Base-by-base conservation (phyloP, 2,113 vertebrate genomes). In the Hylia prasina region DNA sequence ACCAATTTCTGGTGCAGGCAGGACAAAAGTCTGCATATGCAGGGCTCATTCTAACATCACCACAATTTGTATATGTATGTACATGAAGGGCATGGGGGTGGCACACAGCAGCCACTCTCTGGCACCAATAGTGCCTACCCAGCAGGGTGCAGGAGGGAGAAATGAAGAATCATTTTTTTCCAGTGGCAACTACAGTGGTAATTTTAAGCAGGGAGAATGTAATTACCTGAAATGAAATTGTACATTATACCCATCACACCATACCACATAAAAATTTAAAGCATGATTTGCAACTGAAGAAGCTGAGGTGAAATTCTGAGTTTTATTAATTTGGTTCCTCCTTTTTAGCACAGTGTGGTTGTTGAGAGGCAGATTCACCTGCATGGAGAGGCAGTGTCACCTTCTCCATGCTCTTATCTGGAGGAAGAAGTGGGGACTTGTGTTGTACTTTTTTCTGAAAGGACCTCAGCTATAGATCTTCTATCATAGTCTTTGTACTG, bases 121-220 rank as follows among this genome's bases (percentile, higher is more conserved):
- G 53, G 92, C 51, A 82, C 70, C 66, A 70, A 15, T 13, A 61
- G 42, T 77, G 44, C 18, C 69, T 70, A 71, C 56, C 53, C 82
- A 87, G 86, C 1, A 1, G 68, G 71, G 23, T 42, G n/a, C 90
- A 90, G 31, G 53, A 90, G 57, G 24, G 53, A 82, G 85, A 91
- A 91, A 90, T 27, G 63, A 82, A 85, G 84, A 63, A 91, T 88
- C 27, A 1, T 85, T 87, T 92, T 92, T n/a, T 93, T 70, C 66
- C 71, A 65, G 70, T 75, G 63, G 86, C 96, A 96, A 54, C 63
- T 84, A 77, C 42, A 71, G 79, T 51, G 73, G 75, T 86, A 96
- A 96, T 96, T 96, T 96, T 96, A 97, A 97, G 83, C 85, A 92
- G 91, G 75, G 88, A 95, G 65, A 97, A 97, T 93, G 83, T 68